phyloP scores from a whole-genome alignment of 2,113 vertebrate species.

The Todiramphus chloris region DNA sequence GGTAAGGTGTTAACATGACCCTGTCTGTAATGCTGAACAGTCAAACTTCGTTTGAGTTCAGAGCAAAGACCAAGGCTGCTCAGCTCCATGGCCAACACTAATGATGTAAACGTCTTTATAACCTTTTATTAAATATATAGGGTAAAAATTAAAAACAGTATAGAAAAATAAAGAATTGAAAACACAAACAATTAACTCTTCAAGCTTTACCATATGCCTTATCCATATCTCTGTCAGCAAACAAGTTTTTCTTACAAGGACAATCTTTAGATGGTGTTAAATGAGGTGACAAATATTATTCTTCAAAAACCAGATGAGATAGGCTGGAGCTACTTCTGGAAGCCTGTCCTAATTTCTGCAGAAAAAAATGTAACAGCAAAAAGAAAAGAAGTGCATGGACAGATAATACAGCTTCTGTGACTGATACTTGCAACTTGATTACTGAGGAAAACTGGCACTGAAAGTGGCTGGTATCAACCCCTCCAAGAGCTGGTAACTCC shows the following conservation, averaged over 20 bases:
- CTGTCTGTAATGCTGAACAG: background rate
- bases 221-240: background rate
- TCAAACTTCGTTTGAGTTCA: background rate
- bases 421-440: background rate
- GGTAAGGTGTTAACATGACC: background rate
- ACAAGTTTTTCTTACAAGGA: background rate
- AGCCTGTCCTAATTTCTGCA: background rate
- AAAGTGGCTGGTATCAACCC: slow-evolving; percentile 6
- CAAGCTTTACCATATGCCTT: background rate
- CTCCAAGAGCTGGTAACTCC: background rate
- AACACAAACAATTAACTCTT: background rate
- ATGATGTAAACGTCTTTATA: slow-evolving; percentile 2
- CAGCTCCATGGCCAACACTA: slow-evolving; percentile 6
- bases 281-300: background rate
- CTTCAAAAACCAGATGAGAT: background rate
- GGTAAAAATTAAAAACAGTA: background rate
- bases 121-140: background rate
- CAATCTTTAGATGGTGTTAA: background rate
- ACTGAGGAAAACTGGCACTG: background rate
- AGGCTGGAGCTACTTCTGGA: background rate
- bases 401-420: background rate
- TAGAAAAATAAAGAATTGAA: background rate
- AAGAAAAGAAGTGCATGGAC: background rate
- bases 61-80: background rate
- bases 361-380: background rate